Evolutionary conservation across 2,797 vertebrate genomes (phyloP), one percentile per base, ranked within the genome.

Genomic region (Alectoris magna): DNA sequence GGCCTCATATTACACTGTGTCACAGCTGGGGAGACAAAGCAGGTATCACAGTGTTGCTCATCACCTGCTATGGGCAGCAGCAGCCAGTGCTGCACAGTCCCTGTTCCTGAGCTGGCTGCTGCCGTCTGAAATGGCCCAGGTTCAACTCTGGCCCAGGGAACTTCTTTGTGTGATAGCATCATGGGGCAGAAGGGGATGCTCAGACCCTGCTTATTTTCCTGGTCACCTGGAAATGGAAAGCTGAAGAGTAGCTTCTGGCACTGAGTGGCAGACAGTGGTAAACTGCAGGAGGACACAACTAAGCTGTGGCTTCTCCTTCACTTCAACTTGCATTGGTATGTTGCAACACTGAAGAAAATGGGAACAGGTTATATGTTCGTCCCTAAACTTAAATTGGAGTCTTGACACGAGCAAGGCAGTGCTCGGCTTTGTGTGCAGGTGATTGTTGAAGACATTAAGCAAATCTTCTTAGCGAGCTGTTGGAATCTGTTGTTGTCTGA

Each of bases 1-100:
- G 13, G 24, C 31, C 24, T 62, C 19, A 0, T 23, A 4, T 4
- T 14, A 43, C 51, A 2, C 36, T 6, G 1, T 0, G 0, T 68
- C 71, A 10, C 21, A 76, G 18, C 36, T 56, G 48, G 46, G 60
- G n/a, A 44, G 29, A 11, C 11, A 14, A 10, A 31, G 41, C 36
- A 14, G 44, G 2, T 48, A 2, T n/a, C 21, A 1, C 53, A 11
- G 49, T 60, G 46, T 14, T 49, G 17, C 48, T 72, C 24, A 3
- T 4, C 63, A 5, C 4, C 53, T 22, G 6, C n/a, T 11, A 2
- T 13, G 23, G 39, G 8, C 27, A 10, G 16, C 11, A 8, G 9
- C 3, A 13, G 1, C 14, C 21, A 5, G 5, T 24, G 19, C 36
- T 48, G 38, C 48, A 13, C 34, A 18, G 14, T 19, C 1, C 0